Conservation (phyloP, 2,797 vertebrate species). For the Liasis olivaceus region DNA sequence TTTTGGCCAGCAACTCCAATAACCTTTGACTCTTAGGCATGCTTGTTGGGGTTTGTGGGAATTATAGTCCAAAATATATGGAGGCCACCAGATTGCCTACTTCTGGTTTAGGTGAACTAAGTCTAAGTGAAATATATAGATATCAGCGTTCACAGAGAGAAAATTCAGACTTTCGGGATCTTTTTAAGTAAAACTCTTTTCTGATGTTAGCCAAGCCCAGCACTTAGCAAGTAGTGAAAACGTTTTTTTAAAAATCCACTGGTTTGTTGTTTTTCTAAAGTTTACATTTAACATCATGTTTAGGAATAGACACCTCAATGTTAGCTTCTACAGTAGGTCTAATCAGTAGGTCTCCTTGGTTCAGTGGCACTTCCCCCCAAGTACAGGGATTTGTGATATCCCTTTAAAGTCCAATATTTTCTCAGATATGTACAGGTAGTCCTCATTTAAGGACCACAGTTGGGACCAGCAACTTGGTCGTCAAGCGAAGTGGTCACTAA, state of each 20-base stretch:
- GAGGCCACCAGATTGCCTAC: neutral
- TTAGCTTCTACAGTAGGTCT: neutral
- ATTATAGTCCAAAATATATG: neutral
- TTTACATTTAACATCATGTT: neutral
- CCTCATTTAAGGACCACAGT: neutral
- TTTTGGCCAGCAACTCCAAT: neutral
- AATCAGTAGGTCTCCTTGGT: neutral
- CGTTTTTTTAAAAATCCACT: neutral
- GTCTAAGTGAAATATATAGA: neutral
- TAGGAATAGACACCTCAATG: neutral
- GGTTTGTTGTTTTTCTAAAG: neutral
- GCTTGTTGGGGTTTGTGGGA: neutral
- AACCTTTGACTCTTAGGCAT: neutral
- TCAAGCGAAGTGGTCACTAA: neutral
- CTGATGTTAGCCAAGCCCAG: neutral
- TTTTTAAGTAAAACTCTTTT: neutral
- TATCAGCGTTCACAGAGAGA: neutral
- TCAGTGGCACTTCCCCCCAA: neutral
- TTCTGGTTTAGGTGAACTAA: neutral
- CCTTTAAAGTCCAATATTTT: neutral
- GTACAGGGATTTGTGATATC: neutral
- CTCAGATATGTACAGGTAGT: fast-evolving
- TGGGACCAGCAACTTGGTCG: neutral
- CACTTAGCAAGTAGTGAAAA: neutral
- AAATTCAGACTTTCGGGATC: neutral